Conservation (phyloP, 2,888 invertebrate genomes). For the Athripsodes cinereus region DNA sequence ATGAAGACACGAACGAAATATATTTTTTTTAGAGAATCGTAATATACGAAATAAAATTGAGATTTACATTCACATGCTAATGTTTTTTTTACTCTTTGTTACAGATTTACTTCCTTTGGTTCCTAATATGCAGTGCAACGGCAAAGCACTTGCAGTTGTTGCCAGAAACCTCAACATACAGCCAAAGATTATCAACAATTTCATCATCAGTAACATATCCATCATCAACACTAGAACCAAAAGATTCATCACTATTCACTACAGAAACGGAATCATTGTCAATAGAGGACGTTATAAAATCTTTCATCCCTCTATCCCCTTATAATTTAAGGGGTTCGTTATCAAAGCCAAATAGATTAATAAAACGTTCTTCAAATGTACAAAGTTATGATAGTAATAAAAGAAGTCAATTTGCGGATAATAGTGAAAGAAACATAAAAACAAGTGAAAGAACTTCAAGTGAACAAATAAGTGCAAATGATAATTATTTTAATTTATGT, state of each 20-base stretch:
- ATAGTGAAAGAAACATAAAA: neutral
- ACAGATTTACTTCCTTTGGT: constrained; percentile 24
- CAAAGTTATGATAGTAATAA: constrained; percentile 2
- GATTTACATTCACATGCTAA: too few species aligned
- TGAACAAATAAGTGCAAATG: neutral
- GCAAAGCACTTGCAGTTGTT: constrained; percentile 22
- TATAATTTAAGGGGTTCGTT: constrained; percentile 8
- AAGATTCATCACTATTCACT: constrained; percentile 5
- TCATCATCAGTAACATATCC: neutral
- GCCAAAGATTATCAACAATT: constrained; percentile 14
- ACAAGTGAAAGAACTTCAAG: constrained; percentile 1
- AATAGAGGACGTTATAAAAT: neutral
- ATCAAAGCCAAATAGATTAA: neutral
- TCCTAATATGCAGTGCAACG: constrained; percentile 18
- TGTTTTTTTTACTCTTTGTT: constrained; percentile 14
- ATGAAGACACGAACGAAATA: too few species aligned
- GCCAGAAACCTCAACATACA: constrained; percentile 12
- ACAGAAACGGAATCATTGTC: neutral
- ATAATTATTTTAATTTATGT: neutral
- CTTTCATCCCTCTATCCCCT: neutral
- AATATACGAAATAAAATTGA: too few species aligned
- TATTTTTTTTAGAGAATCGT: too few species aligned
- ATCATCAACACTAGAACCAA: constrained; percentile 10
- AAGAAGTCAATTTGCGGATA: constrained; percentile 1
- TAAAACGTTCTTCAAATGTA: neutral